A percentile compares a stretch with the other conserved stretches of the same genome.
These are phyloP conservation scores for Tauraco erythrolophus DNA, from an alignment of 2,113 vertebrate genomes.

Conservation along the genomic window DNA sequence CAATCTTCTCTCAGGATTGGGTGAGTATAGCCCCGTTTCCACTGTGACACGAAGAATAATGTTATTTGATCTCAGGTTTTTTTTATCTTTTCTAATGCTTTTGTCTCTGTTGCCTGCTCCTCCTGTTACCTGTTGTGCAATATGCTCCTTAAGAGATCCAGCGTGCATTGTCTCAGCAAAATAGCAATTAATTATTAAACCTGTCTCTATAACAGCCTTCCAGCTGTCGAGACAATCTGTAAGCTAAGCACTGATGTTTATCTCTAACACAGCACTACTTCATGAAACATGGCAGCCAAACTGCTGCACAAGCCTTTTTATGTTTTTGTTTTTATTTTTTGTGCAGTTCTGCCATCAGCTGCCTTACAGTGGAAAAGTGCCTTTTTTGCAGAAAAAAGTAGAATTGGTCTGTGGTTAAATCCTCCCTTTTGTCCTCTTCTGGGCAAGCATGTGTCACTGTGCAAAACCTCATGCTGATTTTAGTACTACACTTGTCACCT, in stretches of 20 bases:
- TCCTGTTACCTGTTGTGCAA: slow-evolving; percentile 10
- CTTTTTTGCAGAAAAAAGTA: background rate
- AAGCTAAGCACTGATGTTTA: slow-evolving; percentile 41
- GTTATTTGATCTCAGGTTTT: slow-evolving; percentile 26
- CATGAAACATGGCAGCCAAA: background rate
- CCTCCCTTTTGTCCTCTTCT: background rate
- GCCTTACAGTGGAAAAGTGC: background rate
- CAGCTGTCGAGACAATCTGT: slow-evolving; percentile 56
- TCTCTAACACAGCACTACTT: background rate
- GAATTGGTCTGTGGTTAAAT: background rate
- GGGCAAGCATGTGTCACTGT: rapidly evolving
- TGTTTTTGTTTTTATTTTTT: background rate
- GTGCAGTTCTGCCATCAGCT: background rate
- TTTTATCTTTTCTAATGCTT: slow-evolving; percentile 29
- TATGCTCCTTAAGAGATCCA: background rate
- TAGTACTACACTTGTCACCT: background rate
- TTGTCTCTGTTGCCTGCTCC: slow-evolving; percentile 13
- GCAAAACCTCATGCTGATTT: background rate
- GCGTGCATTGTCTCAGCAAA: slow-evolving; percentile 9
- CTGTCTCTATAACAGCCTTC: slow-evolving; percentile 26
- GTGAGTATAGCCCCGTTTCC: background rate
- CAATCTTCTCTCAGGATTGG: background rate
- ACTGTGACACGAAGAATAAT: background rate
- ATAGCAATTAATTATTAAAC: slow-evolving; percentile 60
- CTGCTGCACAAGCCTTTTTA: background rate